These are phyloP conservation scores for Chironomus tentans DNA, from an alignment of 2,888 invertebrate species.

Conservation along the genomic window DNA sequence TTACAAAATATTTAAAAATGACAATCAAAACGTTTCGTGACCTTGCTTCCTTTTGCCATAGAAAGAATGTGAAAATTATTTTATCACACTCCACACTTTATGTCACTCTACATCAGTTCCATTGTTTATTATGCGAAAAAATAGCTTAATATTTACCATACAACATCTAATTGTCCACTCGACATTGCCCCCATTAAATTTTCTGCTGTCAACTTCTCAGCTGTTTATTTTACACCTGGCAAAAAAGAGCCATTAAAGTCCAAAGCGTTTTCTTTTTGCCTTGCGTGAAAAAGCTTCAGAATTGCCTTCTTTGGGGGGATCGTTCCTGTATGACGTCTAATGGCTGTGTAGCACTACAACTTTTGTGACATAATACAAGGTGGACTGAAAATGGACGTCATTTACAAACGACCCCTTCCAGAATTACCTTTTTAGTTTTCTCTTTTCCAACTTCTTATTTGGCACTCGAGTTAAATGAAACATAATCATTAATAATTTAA, in stretches of 20 bases:
- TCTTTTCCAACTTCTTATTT: background rate
- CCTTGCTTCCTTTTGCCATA: background rate
- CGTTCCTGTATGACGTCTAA: too few relatives aligned
- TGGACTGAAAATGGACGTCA: background rate
- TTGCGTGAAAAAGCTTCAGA: too few relatives aligned
- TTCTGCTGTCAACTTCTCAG: background rate
- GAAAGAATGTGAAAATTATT: background rate
- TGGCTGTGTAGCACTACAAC: too few relatives aligned
- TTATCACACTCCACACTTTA: too few relatives aligned
- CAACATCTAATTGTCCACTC: constrained; percentile 16
- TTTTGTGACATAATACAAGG: too few relatives aligned
- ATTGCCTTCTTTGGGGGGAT: too few relatives aligned
- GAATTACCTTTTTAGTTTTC: background rate
- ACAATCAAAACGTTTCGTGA: background rate
- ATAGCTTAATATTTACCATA: background rate
- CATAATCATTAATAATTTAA: constrained; percentile 27
- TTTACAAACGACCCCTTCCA: background rate
- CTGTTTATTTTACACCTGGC: constrained; percentile 6
- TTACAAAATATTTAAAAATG: too few relatives aligned
- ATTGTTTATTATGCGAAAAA: background rate
- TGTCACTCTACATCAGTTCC: background rate
- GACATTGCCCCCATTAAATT: constrained; percentile 19
- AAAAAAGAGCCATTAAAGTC: background rate
- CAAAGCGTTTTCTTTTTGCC: background rate
- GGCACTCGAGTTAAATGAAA: background rate